Base-by-base conservation (phyloP, 2,113 vertebrate species). In the Hemiprocne comata region DNA sequence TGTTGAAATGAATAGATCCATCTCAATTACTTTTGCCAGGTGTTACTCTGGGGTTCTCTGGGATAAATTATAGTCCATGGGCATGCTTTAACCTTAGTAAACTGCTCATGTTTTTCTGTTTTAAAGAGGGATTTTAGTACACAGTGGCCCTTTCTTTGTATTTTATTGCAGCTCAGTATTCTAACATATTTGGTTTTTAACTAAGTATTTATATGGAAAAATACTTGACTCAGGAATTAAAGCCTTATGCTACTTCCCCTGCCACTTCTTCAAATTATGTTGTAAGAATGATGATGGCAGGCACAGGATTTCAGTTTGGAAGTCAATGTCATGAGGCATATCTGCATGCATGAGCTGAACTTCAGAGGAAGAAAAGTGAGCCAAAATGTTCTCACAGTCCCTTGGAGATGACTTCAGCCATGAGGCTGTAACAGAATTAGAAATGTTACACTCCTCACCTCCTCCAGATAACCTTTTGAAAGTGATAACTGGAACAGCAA, bases 391-490 rank as follows among this genome's bases (percentile, higher is more conserved):
- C 26, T 31, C 7, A 1, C 3, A 1, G 0, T 82, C 26, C 25
- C 6, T 50, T 0, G 0, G 16, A 8, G 10, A 93, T 6, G 0
- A 0, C 11, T 81, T 55, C 55, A 40, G 16, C 18, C 36, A 57
- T 0, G 0, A 74, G 26, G 11, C 6, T 40, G 12, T 36, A 55
- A 36, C 7, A 79, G 38, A 64, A 58, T 64, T 19, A 70, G 9
- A 62, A 36, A 36, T 9, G 31, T 29, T 31, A 26, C 7, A 2
- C 6, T 4, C 2, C 2, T 13, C 2, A 4, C 8, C 12, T 66
- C 24, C 25, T 67, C 29, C 57, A 65, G 70, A 19, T 10, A 40
- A 55, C 25, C 1, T 67, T 66, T 85, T 3, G 1, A 50, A 87
- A 64, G 28, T 25, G 31, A 3, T 58, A 78, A 54, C 12, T 87